Evolutionary conservation across 2,797 vertebrate species (phyloP), one percentile per base, ranked within the genome.

Genomic region (Tragopan temminckii): DNA sequence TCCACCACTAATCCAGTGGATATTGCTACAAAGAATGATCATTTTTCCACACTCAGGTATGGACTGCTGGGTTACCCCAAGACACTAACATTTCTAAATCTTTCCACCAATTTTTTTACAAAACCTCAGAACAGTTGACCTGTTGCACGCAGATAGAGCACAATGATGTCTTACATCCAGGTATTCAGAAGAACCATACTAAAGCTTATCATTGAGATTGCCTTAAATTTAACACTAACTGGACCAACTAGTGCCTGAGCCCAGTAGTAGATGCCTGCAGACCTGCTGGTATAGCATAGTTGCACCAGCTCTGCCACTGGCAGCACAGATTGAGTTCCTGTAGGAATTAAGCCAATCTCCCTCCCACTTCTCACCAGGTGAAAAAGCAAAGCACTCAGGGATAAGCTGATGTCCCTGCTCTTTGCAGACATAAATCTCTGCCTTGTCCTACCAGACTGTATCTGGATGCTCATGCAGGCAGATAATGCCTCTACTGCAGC

Each of bases 401-500:
- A 18, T 8, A 69, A 45, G 45, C 40, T 1, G 4, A 13, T 29
- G 46, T 29, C 53, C 62, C 33, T 77, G 33, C 61, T 24, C 2
- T 16, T 40, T 71, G 79, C 18, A 75, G 59, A 4, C 4, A 2
- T 3, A 17, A 46, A 50, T 9, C 71, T 38, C 59, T 33, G 62
- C 24, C 71, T 9, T 3, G 5, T n/a, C 89, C 92, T 76, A 96
- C 97, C 70, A 0, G 96, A 89, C 2, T 86, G 88, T 24, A 96
- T 31, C 76, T 71, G 91, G 21, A 63, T 4, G 7, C 31, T 88
- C 91, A 93, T 91, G 91, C 95, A 96, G 88, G 9, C 19, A 42
- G 88, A 59, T 12, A 97, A 90, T 40, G 93, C 95, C 43, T 76
- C 74, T 5, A 61, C 95, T 4, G 97, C 96, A 29, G 69, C 83